Percentiles rank a stretch among this genome's conserved stretches.
phyloP scores from a whole-genome alignment of 2,797 vertebrate species.

The Gymnopithys bicolor region DNA sequence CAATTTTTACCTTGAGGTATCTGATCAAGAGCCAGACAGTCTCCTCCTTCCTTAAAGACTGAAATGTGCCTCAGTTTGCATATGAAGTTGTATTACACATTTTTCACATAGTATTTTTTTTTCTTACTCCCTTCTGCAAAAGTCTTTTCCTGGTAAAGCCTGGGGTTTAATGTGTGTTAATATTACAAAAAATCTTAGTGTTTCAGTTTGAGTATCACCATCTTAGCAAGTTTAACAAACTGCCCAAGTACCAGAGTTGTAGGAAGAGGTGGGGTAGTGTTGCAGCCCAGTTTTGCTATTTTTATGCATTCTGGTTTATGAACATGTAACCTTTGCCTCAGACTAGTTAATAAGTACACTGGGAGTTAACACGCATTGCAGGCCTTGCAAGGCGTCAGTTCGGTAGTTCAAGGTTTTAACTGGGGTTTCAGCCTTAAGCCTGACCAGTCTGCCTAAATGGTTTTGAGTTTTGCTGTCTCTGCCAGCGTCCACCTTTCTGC shows the following conservation, averaged over 20 bases:
- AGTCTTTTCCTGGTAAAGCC: neutral
- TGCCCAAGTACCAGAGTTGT: neutral
- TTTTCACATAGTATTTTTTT: neutral
- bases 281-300: neutral
- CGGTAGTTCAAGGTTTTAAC: neutral
- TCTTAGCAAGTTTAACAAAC: neutral
- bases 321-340: constrained; percentile 14
- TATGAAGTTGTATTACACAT: neutral
- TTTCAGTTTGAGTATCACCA: neutral
- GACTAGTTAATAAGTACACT: constrained; percentile 26
- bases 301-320: neutral
- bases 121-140: neutral
- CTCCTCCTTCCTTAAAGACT: neutral
- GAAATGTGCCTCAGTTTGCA: neutral
- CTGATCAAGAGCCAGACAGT: neutral
- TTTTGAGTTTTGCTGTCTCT: neutral
- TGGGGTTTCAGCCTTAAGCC: neutral
- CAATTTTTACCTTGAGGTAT: neutral
- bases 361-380: neutral
- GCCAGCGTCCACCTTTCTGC: neutral
- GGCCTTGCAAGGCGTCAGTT: neutral
- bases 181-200: neutral
- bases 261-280: neutral
- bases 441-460: neutral
- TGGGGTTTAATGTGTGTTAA: neutral